Evolutionary conservation across 2,113 vertebrate genomes (phyloP).

Genomic region (Penelope pileata): DNA sequence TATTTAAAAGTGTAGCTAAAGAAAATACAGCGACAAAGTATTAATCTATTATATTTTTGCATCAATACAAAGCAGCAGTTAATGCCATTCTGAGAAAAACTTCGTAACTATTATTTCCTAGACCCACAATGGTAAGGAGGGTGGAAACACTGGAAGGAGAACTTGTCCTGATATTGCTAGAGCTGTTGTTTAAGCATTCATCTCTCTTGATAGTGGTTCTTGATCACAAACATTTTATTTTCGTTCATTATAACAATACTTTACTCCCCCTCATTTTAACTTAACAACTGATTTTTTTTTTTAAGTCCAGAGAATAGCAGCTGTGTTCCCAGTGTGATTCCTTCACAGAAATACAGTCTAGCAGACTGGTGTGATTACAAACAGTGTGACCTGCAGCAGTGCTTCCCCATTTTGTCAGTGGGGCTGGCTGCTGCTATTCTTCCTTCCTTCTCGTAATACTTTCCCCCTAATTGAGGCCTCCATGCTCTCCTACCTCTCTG

Average conservation of each 20-base stretch:
- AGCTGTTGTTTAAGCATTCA: background rate
- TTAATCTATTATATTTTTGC: slow-evolving; percentile 9
- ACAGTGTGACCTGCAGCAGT: background rate
- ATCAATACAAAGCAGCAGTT: background rate
- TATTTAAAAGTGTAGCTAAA: background rate
- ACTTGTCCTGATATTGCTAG: background rate
- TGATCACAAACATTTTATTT: slow-evolving; percentile 38
- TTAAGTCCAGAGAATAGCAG: background rate
- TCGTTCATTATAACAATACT: background rate
- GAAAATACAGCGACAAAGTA: slow-evolving; percentile 3
- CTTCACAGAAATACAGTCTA: slow-evolving; percentile 4
- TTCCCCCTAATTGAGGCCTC: slow-evolving; percentile 24
- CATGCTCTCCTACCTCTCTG: background rate
- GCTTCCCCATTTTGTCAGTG: background rate
- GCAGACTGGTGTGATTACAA: background rate
- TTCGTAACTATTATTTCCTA: background rate
- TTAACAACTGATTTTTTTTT: background rate
- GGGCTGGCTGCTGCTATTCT: background rate
- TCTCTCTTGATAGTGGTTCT: background rate
- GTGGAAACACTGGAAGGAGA: background rate
- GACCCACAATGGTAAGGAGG: background rate
- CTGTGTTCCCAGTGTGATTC: background rate
- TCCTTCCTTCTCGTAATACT: slow-evolving; percentile 7
- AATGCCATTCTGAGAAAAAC: background rate
- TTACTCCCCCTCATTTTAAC: background rate